Conservation (phyloP, 1,140 invertebrate genomes). For the Rhopalosiphum maidis region DNA sequence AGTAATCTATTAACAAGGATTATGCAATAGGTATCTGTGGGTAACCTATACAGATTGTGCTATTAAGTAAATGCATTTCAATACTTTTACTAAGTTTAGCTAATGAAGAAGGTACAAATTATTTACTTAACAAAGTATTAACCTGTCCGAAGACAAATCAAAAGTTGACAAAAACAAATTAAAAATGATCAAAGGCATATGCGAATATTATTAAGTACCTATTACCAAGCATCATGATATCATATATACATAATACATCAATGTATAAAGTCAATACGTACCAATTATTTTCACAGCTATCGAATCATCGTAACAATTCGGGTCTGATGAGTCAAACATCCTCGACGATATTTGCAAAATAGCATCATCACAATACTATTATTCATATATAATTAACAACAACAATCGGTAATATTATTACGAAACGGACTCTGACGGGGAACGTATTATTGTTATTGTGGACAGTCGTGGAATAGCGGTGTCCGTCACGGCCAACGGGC, state of each 20-base stretch:
- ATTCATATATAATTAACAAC: neutral
- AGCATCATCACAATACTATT: neutral
- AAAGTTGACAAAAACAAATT: neutral
- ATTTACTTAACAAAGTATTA: neutral
- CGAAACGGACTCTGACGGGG: neutral
- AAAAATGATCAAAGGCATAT: neutral
- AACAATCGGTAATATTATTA: neutral
- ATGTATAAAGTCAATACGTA: neutral
- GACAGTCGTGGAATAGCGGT: neutral
- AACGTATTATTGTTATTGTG: neutral
- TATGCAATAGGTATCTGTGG: neutral
- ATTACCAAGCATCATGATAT: neutral
- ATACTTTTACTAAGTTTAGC: neutral
- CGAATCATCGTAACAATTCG: neutral
- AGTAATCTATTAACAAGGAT: neutral
- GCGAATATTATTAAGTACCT: neutral
- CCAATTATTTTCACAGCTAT: conserved; percentile 3
- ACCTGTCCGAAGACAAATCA: neutral
- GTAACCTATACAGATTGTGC: neutral
- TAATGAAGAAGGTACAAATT: neutral
- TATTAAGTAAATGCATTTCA: neutral
- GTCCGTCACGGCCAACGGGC: neutral
- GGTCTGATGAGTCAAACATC: neutral
- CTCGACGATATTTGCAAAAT: neutral
- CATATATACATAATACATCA: too few relatives aligned